A percentile compares a stretch with the other conserved stretches of the same genome.
Conservation (phyloP, 2,113 vertebrate species). For the Phocoena phocoena region DNA sequence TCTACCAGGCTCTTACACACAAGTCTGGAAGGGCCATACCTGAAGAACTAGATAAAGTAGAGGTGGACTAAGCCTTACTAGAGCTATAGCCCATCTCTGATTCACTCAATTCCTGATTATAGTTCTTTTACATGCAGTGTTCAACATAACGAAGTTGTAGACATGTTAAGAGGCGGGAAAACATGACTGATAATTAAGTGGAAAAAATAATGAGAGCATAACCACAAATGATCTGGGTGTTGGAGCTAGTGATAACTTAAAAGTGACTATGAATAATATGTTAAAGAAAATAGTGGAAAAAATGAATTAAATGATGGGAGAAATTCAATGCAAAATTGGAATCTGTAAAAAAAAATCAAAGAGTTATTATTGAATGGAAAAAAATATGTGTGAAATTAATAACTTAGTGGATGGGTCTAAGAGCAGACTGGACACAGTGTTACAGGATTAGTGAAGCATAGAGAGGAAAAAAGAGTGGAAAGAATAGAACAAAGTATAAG, state of each 20-base stretch:
- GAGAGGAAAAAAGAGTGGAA: neutral
- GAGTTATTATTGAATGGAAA: neutral
- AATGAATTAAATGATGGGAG: neutral
- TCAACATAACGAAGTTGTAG: neutral
- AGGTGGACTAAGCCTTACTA: neutral
- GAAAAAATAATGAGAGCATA: neutral
- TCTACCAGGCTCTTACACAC: neutral
- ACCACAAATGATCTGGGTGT: neutral
- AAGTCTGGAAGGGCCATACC: neutral
- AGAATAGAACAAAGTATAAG: neutral
- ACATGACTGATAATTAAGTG: neutral
- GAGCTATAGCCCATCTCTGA: neutral
- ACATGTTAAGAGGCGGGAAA: neutral
- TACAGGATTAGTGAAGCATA: neutral
- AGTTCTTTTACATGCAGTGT: neutral
- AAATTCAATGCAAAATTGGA: neutral
- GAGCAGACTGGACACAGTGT: neutral
- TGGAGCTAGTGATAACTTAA: neutral
- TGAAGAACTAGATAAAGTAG: neutral
- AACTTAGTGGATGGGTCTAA: neutral
- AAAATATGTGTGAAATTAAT: conserved; percentile 8
- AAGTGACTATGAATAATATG: neutral
- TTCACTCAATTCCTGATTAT: neutral
- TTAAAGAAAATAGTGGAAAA: neutral
- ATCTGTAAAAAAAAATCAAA: neutral